These are phyloP conservation scores for Stichodactyla mertensii DNA, from an alignment of 64 coral and sea anemone genomes.

Conservation along the genomic window DNA sequence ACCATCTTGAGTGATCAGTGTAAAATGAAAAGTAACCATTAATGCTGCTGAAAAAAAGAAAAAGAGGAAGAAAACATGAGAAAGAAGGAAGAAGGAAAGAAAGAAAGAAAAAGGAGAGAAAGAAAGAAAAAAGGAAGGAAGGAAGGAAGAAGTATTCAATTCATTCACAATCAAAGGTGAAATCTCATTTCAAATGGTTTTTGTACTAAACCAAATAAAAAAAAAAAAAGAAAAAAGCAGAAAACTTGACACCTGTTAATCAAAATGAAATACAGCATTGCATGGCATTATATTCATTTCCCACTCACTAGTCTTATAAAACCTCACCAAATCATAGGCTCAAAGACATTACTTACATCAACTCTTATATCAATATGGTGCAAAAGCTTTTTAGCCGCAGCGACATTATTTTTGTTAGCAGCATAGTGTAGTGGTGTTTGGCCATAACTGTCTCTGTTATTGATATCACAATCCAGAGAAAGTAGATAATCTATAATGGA, in stretches of 20 bases:
- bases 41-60: neutral
- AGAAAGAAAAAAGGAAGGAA: neutral
- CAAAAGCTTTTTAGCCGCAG: conserved; percentile 57
- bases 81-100: neutral
- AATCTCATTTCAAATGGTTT: neutral
- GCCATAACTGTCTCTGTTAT: conserved; percentile 70
- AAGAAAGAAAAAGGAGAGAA: neutral
- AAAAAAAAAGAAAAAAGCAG: neutral
- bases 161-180: neutral
- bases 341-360: conserved; percentile 62
- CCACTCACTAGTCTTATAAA: too few species aligned
- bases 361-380: conserved; percentile 47
- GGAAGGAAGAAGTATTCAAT: neutral
- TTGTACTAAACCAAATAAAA: neutral
- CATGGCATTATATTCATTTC: too few species aligned
- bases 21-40: neutral
- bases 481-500: conserved; percentile 62
- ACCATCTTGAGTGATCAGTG: too few species aligned
- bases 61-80: neutral
- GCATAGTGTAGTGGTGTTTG: conserved; percentile 93
- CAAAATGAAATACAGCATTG: too few species aligned
- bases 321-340: too few species aligned
- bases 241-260: neutral
- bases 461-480: conserved; percentile 30
- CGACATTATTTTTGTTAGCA: conserved; percentile 66